phyloP scores from a whole-genome alignment of 2,888 invertebrate species.

The Ectemnius cavifrons region DNA sequence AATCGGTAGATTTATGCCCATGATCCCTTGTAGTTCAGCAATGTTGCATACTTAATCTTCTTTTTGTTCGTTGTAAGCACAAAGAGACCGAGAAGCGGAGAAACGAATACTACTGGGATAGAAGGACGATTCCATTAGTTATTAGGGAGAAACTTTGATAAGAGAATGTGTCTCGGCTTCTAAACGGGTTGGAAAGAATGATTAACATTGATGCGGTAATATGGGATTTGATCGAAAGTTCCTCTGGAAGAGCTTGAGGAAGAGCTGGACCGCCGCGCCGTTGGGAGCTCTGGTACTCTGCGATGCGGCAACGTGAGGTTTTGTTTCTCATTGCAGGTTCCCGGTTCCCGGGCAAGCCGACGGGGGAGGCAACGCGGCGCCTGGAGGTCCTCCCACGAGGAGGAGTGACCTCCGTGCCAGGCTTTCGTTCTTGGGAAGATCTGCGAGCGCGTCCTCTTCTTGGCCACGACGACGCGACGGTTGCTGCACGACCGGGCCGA shows the following conservation, averaged over 20 bases:
- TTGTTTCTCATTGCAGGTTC: conserved; percentile 65
- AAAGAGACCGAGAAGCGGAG: no score
- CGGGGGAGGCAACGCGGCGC: conserved; percentile 73
- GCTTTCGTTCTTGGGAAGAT: conserved; percentile 74
- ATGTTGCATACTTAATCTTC: no score
- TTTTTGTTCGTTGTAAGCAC: no score
- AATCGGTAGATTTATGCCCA: no score
- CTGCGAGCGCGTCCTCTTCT: conserved; percentile 61
- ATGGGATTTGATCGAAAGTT: conserved; percentile 30
- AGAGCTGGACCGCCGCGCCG: conserved; percentile 49
- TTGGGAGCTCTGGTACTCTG: conserved; percentile 47
- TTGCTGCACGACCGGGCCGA: conserved; percentile 22
- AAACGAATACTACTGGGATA: no score
- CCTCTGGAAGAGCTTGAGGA: conserved; percentile 51
- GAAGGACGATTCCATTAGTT: no score
- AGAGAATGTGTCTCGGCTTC: no score
- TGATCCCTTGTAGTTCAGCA: no score
- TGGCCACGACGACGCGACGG: conserved; percentile 47
- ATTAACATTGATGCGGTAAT: no score
- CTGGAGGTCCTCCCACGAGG: conserved; percentile 77
- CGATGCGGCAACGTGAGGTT: conserved; percentile 68
- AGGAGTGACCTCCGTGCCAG: conserved; percentile 74
- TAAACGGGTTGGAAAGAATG: no score
- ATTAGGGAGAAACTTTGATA: no score
- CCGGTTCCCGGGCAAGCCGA: conserved; percentile 46